Conservation (phyloP, 2,888 invertebrate species). For the Zele albiditarsus region DNA sequence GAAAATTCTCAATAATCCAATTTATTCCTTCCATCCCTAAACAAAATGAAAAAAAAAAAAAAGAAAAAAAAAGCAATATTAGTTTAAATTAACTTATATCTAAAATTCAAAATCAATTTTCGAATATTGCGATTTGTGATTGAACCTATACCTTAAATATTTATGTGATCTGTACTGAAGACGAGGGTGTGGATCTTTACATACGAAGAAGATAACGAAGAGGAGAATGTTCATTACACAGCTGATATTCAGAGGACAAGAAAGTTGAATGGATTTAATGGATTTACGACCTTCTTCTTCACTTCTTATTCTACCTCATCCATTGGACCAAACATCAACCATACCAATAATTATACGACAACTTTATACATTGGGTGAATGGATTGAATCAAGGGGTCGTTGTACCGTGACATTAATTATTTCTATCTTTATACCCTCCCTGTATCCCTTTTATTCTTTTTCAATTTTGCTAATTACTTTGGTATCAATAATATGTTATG, state of each 20-base stretch:
- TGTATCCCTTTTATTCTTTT: neutral
- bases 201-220: slow-evolving; percentile 16
- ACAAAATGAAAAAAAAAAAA: no score
- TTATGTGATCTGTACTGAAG: no score
- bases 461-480: slow-evolving; percentile 9
- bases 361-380: slow-evolving; percentile 45
- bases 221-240: slow-evolving; percentile 19
- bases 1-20: no score
- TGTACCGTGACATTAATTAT: slow-evolving; percentile 54
- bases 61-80: no score
- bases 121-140: no score
- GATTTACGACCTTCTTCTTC: slow-evolving; percentile 50
- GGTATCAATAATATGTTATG: no score
- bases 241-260: slow-evolving; percentile 51
- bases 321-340: slow-evolving; percentile 9
- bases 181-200: no score
- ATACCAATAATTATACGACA: neutral
- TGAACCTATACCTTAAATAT: no score
- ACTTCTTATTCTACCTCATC: slow-evolving; percentile 1
- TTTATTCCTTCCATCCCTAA: no score
- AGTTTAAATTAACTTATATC: no score
- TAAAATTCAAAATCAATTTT: no score
- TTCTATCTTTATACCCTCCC: slow-evolving; percentile 29
- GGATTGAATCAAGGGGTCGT: slow-evolving; percentile 50
- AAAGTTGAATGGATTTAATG: slow-evolving; percentile 53